Base-by-base conservation (phyloP, 2,888 invertebrate genomes). In the Camptogramma bilineatum region DNA sequence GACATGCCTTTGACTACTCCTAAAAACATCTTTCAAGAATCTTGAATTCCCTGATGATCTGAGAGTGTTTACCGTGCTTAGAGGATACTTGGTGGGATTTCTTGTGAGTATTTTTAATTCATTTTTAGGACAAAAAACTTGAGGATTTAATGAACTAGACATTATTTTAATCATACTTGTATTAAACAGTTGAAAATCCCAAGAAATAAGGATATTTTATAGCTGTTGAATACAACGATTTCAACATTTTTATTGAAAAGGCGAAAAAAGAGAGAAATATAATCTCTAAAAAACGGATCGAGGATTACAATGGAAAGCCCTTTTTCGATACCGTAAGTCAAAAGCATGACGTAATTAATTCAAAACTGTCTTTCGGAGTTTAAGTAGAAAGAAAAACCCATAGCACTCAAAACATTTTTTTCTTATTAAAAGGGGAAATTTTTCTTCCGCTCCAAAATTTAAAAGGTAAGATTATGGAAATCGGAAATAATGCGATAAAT, bases 391-490 rank as follows among this genome's bases (percentile, higher is more conserved):
- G 56, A 28, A 62, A 67, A 57, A 56, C 62, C 57, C 60, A 65
- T 77, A 77, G 76, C 77, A 74, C 64, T 69, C 69, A 78, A 75
- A 79, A 78, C 78, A 83, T 85, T 85, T 86, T 86, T 44, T 82
- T 81, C 82, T 82, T 83, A 83, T 86, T 86, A 84, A 82, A 80
- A 76, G 69, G 75, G 76, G 72, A 79, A 77, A 73, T 81, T 79
- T 79, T 80, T 81, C 78, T 71, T 68, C 64, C 71, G 66, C 68
- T 69, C 60, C 66, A 68, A 77, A 76, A 79, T 70, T 66, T 70
- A 67, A 70, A 70, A 70, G 68, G 68, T 73, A 74, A 79, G 84
- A 84, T 88, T 86, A 86, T 85, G 86, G 78, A 84, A 83, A 86
- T 85, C 81, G 80, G 73, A 73, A 81, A 80, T 68, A 79, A 82